A percentile compares a stretch with the other conserved stretches of the same genome.
phyloP scores from a whole-genome alignment of 2,797 vertebrate species.

The Vireo griseus region DNA sequence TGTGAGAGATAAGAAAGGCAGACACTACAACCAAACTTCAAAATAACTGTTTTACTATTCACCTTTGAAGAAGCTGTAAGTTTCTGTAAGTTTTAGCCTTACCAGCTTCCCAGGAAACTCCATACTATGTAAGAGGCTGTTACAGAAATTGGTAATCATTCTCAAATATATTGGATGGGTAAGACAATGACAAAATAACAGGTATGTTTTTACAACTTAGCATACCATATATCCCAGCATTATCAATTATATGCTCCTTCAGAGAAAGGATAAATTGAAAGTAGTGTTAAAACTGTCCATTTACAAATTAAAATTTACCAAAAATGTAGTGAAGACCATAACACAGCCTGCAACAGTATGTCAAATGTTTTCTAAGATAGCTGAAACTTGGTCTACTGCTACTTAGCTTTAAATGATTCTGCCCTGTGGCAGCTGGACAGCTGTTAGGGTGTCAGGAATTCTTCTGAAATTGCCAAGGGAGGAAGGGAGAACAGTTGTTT shows the following conservation, averaged over 20 bases:
- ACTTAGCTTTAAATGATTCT: neutral
- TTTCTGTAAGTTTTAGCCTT: neutral
- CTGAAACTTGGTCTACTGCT: neutral
- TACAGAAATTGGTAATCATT: neutral
- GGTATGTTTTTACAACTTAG: neutral
- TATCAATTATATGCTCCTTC: neutral
- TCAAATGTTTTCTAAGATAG: neutral
- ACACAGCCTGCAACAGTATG: neutral
- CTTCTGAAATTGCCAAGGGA: neutral
- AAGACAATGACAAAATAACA: neutral
- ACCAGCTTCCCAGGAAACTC: neutral
- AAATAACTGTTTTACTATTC: conserved; percentile 8
- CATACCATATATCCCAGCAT: neutral
- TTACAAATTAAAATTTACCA: neutral
- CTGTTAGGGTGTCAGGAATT: neutral
- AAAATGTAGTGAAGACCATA: rapidly evolving
- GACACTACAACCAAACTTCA: conserved; percentile 21
- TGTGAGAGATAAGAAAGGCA: conserved; percentile 2
- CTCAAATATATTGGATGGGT: neutral
- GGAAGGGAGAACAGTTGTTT: neutral
- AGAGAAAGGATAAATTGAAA: neutral
- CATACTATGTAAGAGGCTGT: neutral
- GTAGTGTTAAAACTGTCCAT: neutral
- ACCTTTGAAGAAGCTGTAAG: neutral
- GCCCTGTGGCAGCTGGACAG: neutral